Conservation (phyloP, 2,888 invertebrate genomes). For the Periphyllus acericola region DNA sequence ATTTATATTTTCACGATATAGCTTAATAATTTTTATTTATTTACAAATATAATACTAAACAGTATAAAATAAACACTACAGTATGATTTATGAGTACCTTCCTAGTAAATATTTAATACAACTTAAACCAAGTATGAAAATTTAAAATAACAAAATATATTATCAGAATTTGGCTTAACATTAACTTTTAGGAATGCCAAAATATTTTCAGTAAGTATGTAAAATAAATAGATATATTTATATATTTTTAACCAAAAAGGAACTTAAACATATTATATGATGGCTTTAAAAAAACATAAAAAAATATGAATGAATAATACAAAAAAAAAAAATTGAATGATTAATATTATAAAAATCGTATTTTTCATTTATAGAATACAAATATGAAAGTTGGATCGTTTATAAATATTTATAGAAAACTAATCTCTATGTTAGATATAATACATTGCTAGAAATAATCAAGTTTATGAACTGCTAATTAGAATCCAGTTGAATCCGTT, state of each 20-base stretch:
- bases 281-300: not conserved
- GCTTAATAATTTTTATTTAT: not conserved
- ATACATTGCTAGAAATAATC: not conserved
- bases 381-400: not conserved
- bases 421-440: not conserved
- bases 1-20: not conserved
- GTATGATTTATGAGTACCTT: not conserved
- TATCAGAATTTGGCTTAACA: not conserved
- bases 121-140: not conserved
- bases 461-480: not conserved
- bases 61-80: not conserved
- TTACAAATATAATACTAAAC: not conserved
- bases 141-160: not conserved
- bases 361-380: not conserved
- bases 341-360: not conserved
- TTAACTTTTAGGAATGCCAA: conserved; percentile 6
- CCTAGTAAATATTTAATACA: not conserved
- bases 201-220: not conserved
- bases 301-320: not conserved
- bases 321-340: not conserved
- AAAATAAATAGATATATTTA: not conserved
- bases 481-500: too few species aligned
- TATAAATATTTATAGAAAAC: not conserved
- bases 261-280: conserved; percentile 28
- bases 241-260: conserved; percentile 23